phyloP scores from a whole-genome alignment of 2,888 invertebrate genomes.

The Cotesia congregata region DNA sequence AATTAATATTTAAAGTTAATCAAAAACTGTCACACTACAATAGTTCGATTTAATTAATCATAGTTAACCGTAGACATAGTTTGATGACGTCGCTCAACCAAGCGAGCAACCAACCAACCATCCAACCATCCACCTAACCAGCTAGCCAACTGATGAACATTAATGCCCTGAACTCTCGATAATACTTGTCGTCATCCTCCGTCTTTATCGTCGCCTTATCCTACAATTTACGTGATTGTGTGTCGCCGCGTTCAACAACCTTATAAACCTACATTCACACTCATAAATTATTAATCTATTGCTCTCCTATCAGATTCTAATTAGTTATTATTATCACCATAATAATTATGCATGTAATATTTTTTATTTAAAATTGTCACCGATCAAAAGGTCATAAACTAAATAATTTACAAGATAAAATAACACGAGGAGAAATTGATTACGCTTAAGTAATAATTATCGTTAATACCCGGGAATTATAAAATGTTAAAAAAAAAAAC shows the following conservation, averaged over 20 bases:
- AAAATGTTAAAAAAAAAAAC: background rate
- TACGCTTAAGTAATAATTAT: background rate
- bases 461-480: background rate
- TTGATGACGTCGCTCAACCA: constrained; percentile 21
- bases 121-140: background rate
- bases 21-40: constrained; percentile 6
- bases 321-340: background rate
- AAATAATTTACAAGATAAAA: background rate
- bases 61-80: constrained; percentile 19
- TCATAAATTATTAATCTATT: background rate
- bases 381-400: background rate
- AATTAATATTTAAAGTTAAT: background rate
- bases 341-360: background rate
- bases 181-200: background rate
- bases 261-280: background rate
- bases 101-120: constrained; percentile 4
- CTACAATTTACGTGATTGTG: background rate
- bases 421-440: background rate
- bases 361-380: background rate
- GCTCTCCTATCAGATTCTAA: background rate
- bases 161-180: constrained; percentile 6
- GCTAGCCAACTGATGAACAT: constrained; percentile 7
- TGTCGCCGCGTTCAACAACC: background rate
- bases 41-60: constrained; percentile 29
- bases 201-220: background rate